Evolutionary conservation across 2,113 vertebrate species (phyloP).

Genomic region (Aphelocoma coerulescens): DNA sequence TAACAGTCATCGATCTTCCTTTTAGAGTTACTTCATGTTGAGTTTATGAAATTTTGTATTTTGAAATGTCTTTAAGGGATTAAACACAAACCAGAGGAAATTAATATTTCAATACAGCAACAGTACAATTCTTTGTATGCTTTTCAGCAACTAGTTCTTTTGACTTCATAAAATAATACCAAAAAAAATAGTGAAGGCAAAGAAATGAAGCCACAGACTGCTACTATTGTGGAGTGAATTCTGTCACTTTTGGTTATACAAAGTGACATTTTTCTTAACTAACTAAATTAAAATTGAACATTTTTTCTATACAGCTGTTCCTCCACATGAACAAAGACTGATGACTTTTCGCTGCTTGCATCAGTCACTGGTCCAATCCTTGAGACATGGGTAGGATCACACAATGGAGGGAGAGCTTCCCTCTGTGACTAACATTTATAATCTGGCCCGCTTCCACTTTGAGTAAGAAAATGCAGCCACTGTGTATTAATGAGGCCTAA

Average conservation of each 20-base stretch:
- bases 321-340: not conserved
- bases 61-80: not conserved
- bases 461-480: not conserved
- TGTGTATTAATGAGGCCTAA: not conserved
- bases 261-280: not conserved
- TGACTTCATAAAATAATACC: not conserved
- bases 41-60: not conserved
- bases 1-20: not conserved
- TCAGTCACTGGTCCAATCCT: not conserved
- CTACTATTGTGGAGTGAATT: not conserved
- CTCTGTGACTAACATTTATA: not conserved
- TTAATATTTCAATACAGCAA: not conserved
- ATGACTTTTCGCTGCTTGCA: not conserved
- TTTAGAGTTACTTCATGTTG: not conserved
- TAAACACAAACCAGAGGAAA: not conserved
- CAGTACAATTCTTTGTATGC: not conserved
- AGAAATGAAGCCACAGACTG: not conserved
- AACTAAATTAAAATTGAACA: not conserved
- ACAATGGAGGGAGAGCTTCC: not conserved
- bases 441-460: not conserved
- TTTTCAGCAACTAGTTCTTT: not conserved
- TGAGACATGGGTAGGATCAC: not conserved
- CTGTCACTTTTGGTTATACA: not conserved
- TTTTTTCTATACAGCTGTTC: not conserved
- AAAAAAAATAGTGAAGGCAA: not conserved